These are phyloP conservation scores for Mus musculus DNA, from an alignment of 2,113 vertebrate genomes.

Conservation along the genomic window GRCm39 chr2:114966001-114966500, in stretches of 20 bases:
- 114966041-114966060: background rate
- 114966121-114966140: background rate
- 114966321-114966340: background rate
- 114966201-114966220: background rate
- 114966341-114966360: background rate
- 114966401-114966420: no score
- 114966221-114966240: background rate
- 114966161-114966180: background rate
- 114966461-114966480: background rate
- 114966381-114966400: background rate
- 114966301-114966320: background rate
- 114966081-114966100: background rate
- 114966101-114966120: background rate
- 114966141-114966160: background rate
- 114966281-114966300: background rate
- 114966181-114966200: background rate
- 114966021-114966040: background rate
- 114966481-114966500: background rate
- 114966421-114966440: background rate
- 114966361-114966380: background rate
- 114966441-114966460: background rate
- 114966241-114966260: background rate
- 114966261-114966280: background rate
- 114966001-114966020: background rate
- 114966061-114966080: background rate